Base-by-base conservation (phyloP, 2,797 vertebrate species). In the Phalanger gymnotis region DNA sequence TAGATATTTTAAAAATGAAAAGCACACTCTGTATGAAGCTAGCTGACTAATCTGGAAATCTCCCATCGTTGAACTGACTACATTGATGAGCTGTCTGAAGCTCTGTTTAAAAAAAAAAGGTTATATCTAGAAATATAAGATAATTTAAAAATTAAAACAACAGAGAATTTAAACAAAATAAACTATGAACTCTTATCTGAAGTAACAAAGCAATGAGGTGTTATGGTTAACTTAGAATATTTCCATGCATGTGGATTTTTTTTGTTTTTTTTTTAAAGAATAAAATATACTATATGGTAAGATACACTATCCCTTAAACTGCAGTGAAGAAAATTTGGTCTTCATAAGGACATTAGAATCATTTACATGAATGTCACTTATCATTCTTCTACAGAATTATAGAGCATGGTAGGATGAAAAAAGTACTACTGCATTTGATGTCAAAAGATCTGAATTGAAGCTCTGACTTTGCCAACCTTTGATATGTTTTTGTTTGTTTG, bases 341-440 rank as follows among this genome's bases (percentile, higher is more conserved):
- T 56, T 94, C 73, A 9, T 2, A 54, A 56, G 87, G 55, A 53
- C 34, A 9, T 93, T 47, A 55, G 51, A 93, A 93, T 94, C 94
- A 93, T 12, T 90, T 91, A 30, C 47, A 56, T 57, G 19, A 0
- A 19, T 91, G 53, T 91, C 55, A 54, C 81, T 90, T 61, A 96
- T 91, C 25, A 40, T 53, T 92, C 3, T 96, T 53, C 92, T 92
- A n/a, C 9, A 55, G 52, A 53, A 47, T 13, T 22, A 0, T 3
- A 28, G 10, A 81, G 7, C 19, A 25, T 40, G n/a, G n/a, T 81
- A 81, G 7, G n/a, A 25, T 40, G n/a, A 25, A 40, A 81, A 81
- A 91, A 56, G 54, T 92, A 27, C 91, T 94, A 25, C 92, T 93
- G n/a, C n/a, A 25, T 90, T 16, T 91, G 30, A 91, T 92, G 55